A percentile compares a stretch with the other conserved stretches of the same genome.
Evolutionary conservation across 2,113 vertebrate species (phyloP).

Genomic region (Typhlomys cinereus): DNA sequence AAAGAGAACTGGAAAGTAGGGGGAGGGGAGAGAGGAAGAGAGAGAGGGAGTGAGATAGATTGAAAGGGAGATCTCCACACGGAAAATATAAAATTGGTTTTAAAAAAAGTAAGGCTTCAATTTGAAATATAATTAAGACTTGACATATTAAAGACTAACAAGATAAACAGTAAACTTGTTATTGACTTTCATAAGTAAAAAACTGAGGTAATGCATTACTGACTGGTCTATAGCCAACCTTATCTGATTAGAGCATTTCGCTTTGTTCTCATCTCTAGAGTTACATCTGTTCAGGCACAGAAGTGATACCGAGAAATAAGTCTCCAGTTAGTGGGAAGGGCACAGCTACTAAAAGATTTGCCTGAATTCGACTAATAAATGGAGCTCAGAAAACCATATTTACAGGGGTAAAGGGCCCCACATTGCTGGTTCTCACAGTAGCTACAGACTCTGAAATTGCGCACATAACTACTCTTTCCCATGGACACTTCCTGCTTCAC

Average conservation of each 20-base stretch:
- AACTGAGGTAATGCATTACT: neutral
- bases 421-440: constrained; percentile 26
- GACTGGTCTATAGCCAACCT: neutral
- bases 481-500: neutral
- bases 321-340: neutral
- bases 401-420: constrained; percentile 68
- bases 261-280: neutral
- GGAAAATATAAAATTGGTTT: neutral
- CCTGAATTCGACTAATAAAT: constrained; percentile 79
- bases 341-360: constrained; percentile 20
- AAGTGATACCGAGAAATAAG: neutral
- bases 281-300: neutral
- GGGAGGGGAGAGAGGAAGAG: rapidly evolving
- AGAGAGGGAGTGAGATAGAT: rapidly evolving
- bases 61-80: neutral
- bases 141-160: neutral
- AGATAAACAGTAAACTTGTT: neutral
- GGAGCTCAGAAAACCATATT: constrained; percentile 52
- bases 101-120: constrained; percentile 17
- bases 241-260: neutral
- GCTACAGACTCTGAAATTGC: neutral
- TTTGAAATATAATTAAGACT: constrained; percentile 1
- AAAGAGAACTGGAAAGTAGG: rapidly evolving
- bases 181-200: neutral
- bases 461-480: neutral